These are phyloP conservation scores for Turdus rufiventris DNA, from an alignment of 2,113 vertebrate species.

Conservation along the genomic window DNA sequence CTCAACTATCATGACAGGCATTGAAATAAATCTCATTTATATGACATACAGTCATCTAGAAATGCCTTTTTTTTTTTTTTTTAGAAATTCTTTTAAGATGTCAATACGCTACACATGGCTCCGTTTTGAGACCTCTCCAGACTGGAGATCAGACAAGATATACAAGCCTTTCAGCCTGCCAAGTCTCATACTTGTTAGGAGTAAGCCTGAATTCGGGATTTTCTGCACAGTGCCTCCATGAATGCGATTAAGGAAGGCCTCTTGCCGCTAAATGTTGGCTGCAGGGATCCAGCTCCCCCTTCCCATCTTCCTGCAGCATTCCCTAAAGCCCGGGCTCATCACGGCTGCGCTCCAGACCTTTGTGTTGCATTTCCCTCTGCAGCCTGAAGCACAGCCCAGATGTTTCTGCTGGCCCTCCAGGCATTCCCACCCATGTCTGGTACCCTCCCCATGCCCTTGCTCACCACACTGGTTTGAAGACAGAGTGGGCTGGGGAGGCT, in stretches of 20 bases:
- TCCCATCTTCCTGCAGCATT: neutral
- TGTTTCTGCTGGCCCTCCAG: neutral
- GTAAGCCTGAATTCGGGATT: neutral
- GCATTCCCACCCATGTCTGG: neutral
- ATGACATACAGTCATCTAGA: neutral
- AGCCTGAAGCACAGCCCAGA: neutral
- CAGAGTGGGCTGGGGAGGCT: neutral
- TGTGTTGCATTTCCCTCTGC: rapidly evolving
- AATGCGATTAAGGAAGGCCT: neutral
- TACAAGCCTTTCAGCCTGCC: slow-evolving; percentile 34
- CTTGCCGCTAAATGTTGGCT: neutral
- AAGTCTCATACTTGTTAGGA: slow-evolving; percentile 10
- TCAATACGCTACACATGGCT: slow-evolving; percentile 1
- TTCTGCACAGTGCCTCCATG: neutral
- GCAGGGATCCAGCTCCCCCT: neutral
- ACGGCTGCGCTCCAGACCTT: neutral
- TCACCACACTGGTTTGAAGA: neutral
- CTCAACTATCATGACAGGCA: slow-evolving; percentile 39
- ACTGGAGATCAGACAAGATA: slow-evolving; percentile 43
- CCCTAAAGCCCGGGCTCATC: neutral
- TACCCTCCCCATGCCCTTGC: no score
- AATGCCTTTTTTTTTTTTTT: neutral
- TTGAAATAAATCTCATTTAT: slow-evolving; percentile 45
- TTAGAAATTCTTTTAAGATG: neutral
- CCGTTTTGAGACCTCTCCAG: slow-evolving; percentile 26